Evolutionary conservation across 2,888 invertebrate genomes (phyloP), one percentile per base, ranked within the genome.

Genomic region (Carabus problematicus): DNA sequence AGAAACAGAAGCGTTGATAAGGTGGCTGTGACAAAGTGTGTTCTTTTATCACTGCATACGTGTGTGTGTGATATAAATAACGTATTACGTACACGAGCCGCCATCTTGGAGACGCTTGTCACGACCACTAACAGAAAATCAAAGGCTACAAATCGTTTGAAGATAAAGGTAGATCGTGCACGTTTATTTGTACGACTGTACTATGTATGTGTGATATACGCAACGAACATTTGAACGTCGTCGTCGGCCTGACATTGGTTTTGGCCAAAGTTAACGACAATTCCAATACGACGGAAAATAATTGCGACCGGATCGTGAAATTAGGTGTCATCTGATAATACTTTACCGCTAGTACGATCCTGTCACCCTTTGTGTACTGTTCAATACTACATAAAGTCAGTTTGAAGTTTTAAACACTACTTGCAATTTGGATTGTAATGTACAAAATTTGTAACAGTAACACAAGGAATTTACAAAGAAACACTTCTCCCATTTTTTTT

Each of bases 61-160:
- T 52, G 16, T 52, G 3, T 12, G 52, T 52, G 52, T 52, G 52
- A 52, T 16, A 52, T 52, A 52, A 52, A 52, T 52, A 52, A 52
- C 12, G 18, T 52, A 52, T 52, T 52, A 18, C 49, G 29, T 29
- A 29, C 18, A 16, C 18, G 52, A 18, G 16, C 19, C 9, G 52
- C 29, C 14, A 19, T 52, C 52, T 52, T 52, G 6, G 52, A 16
- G 14, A 52, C 16, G 52, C 52, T 52, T 52, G 52, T 52, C 52
- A 52, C 52, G 52, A 52, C 52, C 52, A 8, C 56, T 56, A 29
- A 40, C 39, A 56, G 56, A 29, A 60, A 60, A 60, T 60, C 60
- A 64, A 64, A 64, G 54, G 63, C 60, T 55, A 64, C 63, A 64
- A 49, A 64, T 64, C 63, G 60, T 60, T 60, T 64, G 54, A 64